Percentiles rank a stretch among this genome's conserved stretches.
phyloP scores from a whole-genome alignment of 2,888 invertebrate species.

The Vannuccia rotundouncinata region DNA sequence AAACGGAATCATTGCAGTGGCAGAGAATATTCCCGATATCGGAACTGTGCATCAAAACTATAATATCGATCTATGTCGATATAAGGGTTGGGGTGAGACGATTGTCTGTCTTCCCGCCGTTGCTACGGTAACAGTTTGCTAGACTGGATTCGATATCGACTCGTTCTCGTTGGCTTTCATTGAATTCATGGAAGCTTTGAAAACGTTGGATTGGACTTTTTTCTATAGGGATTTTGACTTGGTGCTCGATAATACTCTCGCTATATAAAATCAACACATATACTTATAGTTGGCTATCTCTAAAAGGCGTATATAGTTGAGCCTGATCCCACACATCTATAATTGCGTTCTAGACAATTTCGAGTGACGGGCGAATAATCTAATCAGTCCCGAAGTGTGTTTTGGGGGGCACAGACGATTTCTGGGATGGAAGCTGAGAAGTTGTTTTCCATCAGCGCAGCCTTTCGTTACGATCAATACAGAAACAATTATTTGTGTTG shows the following conservation, averaged over 20 bases:
- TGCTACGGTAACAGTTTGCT: not conserved
- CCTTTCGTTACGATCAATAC: too few relatives aligned
- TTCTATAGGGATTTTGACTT: not conserved
- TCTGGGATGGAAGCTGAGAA: too few relatives aligned
- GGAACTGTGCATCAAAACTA: not conserved
- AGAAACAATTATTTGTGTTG: too few relatives aligned
- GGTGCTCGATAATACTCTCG: not conserved
- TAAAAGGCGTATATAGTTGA: too few relatives aligned
- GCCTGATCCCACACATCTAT: not conserved
- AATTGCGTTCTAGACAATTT: not conserved
- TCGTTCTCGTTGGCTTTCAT: not conserved
- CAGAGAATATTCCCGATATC: not conserved
- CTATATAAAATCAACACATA: not conserved
- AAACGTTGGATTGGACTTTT: not conserved
- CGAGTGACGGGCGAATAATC: not conserved
- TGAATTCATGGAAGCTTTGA: not conserved
- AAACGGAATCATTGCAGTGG: not conserved
- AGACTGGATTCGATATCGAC: not conserved
- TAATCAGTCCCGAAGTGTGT: too few relatives aligned
- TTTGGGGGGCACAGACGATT: too few relatives aligned
- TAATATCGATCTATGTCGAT: constrained; percentile 16
- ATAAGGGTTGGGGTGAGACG: too few relatives aligned
- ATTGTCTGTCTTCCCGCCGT: not conserved
- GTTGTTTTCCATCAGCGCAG: too few relatives aligned
- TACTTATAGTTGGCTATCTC: not conserved